Evolutionary conservation across 2,113 vertebrate species (phyloP), one percentile per base, ranked within the genome.

Genomic region (Machaerirhynchus nigripectus): DNA sequence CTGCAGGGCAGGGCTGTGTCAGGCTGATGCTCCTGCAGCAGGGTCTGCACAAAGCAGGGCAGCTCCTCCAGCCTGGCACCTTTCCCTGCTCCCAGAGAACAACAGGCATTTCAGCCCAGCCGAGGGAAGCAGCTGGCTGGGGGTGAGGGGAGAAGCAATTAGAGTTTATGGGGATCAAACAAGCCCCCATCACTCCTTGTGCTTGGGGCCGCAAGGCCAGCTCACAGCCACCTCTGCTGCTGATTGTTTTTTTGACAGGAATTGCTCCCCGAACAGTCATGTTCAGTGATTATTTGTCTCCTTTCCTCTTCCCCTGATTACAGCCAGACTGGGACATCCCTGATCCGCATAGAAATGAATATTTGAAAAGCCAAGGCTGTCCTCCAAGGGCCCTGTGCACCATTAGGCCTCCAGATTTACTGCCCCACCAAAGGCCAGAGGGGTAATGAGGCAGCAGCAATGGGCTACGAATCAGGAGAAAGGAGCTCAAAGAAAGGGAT

Each of bases 321-420:
- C 91, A 93, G 77, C 77, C 95, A 94, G 92, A 73, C 93, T 91
- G 91, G 91, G 93, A 95, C 87, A 78, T 76, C 90, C 93, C 96
- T 96, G 97, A 97, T 97, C 91, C 84, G 91, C 93, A 97, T 96
- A 97, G 90, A 97, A 97, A 97, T 97, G 69, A 96, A 97, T 91
- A 96, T 94, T 89, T 91, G 91, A 96, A 64, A 88, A 95, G 84
- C 83, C 93, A 94, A 67, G 53, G 79, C 79, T 88, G 78, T 82
- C 70, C 82, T 96, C 96, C 84, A 33, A 93, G 89, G 94, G 81
- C 53, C 64, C 83, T 70, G 92, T 40, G 69, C 73, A 92, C 84
- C 95, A 92, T 97, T 91, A 94, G 85, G 71, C 65, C 84, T 82
- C 76, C 87, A 96, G 79, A 96, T 96, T 97, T 95, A 96, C 91